phyloP scores from a whole-genome alignment of 2,888 invertebrate species.

The Clanis bilineata region DNA sequence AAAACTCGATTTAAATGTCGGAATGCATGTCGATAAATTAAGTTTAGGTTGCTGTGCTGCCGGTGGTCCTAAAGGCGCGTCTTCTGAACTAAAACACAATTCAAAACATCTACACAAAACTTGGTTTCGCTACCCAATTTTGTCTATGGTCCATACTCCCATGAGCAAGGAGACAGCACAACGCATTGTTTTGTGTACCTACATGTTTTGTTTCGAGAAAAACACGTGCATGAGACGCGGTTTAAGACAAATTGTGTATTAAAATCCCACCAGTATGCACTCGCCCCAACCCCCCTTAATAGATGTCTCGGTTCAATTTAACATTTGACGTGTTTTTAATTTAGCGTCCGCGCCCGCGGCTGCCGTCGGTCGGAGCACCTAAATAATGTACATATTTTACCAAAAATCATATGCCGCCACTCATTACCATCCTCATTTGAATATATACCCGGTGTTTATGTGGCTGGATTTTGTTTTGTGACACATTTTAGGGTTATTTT shows the following conservation, averaged over 20 bases:
- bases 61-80: no score
- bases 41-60: no score
- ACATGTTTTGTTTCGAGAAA: neutral
- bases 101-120: no score
- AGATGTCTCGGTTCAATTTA: slow-evolving; percentile 82
- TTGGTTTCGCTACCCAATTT: no score
- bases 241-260: neutral
- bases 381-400: slow-evolving; percentile 73
- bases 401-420: slow-evolving; percentile 69
- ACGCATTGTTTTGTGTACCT: no score
- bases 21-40: no score
- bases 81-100: no score
- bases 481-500: slow-evolving; percentile 32
- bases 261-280: slow-evolving; percentile 37
- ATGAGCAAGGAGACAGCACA: no score
- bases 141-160: no score
- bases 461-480: slow-evolving; percentile 36
- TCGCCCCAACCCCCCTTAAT: slow-evolving; percentile 65
- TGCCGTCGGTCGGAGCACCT: slow-evolving; percentile 65
- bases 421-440: slow-evolving; percentile 75
- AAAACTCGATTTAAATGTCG: no score
- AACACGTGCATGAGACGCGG: neutral
- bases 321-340: slow-evolving; percentile 82
- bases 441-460: slow-evolving; percentile 43
- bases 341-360: slow-evolving; percentile 78